Evolutionary conservation across 1,140 invertebrate genomes (phyloP), one percentile per base, ranked within the genome.

Genomic region (Cataglyphis hispanica): DNA sequence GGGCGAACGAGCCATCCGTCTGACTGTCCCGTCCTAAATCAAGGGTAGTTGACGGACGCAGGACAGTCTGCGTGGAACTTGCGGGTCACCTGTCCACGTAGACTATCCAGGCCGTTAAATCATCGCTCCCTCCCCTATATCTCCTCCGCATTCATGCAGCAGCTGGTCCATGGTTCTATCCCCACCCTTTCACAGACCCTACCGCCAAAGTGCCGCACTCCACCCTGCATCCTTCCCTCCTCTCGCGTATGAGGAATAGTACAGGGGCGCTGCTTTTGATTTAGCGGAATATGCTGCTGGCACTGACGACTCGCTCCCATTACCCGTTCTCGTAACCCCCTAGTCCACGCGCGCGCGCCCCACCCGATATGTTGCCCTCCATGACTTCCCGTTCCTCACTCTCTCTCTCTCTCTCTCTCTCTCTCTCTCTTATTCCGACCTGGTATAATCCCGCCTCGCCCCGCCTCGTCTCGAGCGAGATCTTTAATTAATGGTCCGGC

Each of bases 261-360:
- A 61, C 63, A 75, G 74, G 70, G 77, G 69, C 50, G 89, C 92
- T 93, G 93, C 90, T 94, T 94, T 94, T 94, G 93, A 94, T 94
- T 94, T 94, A 94, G 90, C 90, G 91, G 88, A 92, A 92, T 94
- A 92, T 94, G 93, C 92, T 85, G 46, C 86, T 94, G 93, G 91
- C 93, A 94, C 91, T 93, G 93, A 94, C 91, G 92, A 93, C 92
- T 91, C 87, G 81, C 89, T 86, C 88, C 91, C 89, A 91, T 93
- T 92, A 92, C 88, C 53, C 78, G 67, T 74, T 83, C 78, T 74
- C 67, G 34, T 61, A 74, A 46, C 19, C 78, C 67, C 67, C n/a
- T 34, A 37, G 76, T 34, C 46, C 25, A 43, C 76, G 22, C 77
- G 13, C 34, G 74, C 85, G 13, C 34, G 74, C 85, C 84, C 34